These are phyloP conservation scores for Morbakka virulenta DNA, from an alignment of 30 jellyfish, hydroid and myxozoan genomes.

Conservation along the genomic window DNA sequence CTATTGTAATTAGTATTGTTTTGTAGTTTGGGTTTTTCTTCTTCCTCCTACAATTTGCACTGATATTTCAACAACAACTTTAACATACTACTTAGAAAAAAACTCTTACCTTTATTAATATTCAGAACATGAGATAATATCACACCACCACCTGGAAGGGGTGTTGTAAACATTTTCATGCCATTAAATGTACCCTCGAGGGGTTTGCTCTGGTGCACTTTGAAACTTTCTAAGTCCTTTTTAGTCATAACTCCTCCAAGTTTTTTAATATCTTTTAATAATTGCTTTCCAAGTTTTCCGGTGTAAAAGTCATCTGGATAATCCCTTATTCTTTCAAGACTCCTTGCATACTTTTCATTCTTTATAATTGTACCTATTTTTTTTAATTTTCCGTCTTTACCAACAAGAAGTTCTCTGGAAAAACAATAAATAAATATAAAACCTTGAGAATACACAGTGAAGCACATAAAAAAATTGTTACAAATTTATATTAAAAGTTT, in stretches of 20 bases:
- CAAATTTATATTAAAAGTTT: too few relatives aligned
- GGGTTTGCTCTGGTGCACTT: constrained; percentile 40
- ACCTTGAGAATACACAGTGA: too few relatives aligned
- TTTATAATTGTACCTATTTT: constrained; percentile 20
- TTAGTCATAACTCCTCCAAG: constrained; percentile 66
- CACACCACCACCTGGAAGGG: constrained; percentile 90
- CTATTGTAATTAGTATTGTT: too few relatives aligned
- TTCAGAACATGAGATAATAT: constrained; percentile 69
- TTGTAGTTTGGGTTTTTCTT: too few relatives aligned
- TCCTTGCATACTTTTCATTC: constrained; percentile 55
- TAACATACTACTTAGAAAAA: too few relatives aligned
- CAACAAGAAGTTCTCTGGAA: constrained; percentile 48
- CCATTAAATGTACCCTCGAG: constrained; percentile 25
- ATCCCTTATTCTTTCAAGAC: constrained; percentile 46
- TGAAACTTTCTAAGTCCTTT: constrained; percentile 53
- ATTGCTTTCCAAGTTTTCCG: constrained; percentile 55
- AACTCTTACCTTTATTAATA: constrained; percentile 65
- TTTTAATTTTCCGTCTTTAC: constrained; percentile 1
- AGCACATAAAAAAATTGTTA: too few relatives aligned
- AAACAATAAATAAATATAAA: too few relatives aligned
- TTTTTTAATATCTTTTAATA: constrained; percentile 38
- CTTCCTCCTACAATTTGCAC: too few relatives aligned
- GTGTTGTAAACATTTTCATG: constrained; percentile 64
- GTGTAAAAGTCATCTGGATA: constrained; percentile 70
- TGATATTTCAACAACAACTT: too few relatives aligned